A percentile compares a stretch with the other conserved stretches of the same genome.
These are phyloP conservation scores for Drosophila algonquin DNA, from an alignment of 2,888 invertebrate species.

Conservation along the genomic window DNA sequence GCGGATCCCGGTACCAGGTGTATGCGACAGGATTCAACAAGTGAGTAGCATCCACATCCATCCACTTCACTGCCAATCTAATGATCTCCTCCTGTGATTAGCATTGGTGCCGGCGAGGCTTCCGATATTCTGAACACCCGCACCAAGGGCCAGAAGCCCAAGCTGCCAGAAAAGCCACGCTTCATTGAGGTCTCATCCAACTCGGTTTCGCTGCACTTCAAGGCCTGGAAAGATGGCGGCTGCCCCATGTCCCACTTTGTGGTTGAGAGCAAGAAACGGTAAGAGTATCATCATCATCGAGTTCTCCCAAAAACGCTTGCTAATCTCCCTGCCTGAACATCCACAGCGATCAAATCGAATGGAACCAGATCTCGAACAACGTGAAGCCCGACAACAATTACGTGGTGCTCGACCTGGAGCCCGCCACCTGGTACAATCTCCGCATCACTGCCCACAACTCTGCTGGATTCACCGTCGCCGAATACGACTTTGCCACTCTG, in stretches of 20 bases:
- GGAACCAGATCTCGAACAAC: slow-evolving; percentile 97
- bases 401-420: slow-evolving; percentile 94
- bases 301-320: accelerated
- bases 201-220: slow-evolving; percentile 95
- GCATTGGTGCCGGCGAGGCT: slow-evolving; percentile 95
- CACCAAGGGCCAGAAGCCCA: slow-evolving; percentile 96
- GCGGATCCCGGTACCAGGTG: slow-evolving; percentile 96
- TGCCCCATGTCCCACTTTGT: slow-evolving; percentile 98
- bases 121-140: slow-evolving; percentile 95
- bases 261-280: slow-evolving; percentile 97
- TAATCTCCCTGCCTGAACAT: neutral
- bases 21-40: slow-evolving; percentile 96
- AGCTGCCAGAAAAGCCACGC: slow-evolving; percentile 94
- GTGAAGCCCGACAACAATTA: slow-evolving; percentile 96
- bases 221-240: slow-evolving; percentile 97
- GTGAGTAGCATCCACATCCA: slow-evolving; percentile 84
- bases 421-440: slow-evolving; percentile 96
- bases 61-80: neutral
- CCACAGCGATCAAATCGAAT: slow-evolving; percentile 91
- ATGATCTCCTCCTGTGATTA: slow-evolving; percentile 75
- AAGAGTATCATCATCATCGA: slow-evolving; percentile 41
- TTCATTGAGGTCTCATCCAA: slow-evolving; percentile 97
- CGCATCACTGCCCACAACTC: slow-evolving; percentile 97
- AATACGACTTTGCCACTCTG: slow-evolving; percentile 97
- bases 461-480: slow-evolving; percentile 97